Evolutionary conservation across 2,113 vertebrate genomes (phyloP).

Genomic region (Mormyrus iriodes): DNA sequence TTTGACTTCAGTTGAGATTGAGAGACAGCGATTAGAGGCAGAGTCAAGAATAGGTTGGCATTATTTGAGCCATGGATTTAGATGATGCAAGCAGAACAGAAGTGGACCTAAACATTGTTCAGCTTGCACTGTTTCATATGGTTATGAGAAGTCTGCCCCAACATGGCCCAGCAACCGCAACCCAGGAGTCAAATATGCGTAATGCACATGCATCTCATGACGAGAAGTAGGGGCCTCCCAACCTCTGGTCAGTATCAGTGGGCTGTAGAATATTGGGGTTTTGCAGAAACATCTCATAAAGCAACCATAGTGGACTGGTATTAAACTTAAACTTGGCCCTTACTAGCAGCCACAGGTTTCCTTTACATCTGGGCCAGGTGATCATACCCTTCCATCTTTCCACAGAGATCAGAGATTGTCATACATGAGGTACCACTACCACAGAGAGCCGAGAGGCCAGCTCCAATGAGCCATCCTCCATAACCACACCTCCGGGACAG

Average conservation of each 20-base stretch:
- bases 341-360: background rate
- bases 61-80: background rate
- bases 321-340: background rate
- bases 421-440: background rate
- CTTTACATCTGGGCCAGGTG: background rate
- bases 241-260: background rate
- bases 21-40: background rate
- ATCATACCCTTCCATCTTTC: background rate
- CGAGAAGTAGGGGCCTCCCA: background rate
- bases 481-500: background rate
- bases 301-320: background rate
- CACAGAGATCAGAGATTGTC: background rate
- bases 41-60: background rate
- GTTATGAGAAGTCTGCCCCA: background rate
- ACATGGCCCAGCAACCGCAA: background rate
- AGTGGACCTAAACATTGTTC: background rate
- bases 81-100: background rate
- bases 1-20: background rate
- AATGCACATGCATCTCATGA: background rate
- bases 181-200: too few relatives aligned
- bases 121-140: background rate
- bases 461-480: background rate
- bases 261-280: too few relatives aligned
- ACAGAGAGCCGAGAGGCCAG: background rate
- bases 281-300: background rate